Conservation (phyloP, 2,888 invertebrate genomes). For the Disparrhopalites patrizii region DNA sequence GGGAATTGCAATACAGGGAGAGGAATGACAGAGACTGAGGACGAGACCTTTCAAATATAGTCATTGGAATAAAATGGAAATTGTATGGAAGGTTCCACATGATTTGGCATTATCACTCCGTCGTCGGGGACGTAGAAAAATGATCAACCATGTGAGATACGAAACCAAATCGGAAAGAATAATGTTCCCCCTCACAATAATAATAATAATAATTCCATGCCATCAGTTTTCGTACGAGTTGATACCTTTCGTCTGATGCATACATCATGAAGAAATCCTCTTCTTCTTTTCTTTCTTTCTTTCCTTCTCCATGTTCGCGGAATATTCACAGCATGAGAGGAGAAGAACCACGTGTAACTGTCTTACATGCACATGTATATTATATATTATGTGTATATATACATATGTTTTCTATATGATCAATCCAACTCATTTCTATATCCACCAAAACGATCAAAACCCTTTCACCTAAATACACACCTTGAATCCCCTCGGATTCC, state of each 20-base stretch:
- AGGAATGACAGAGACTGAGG: neutral
- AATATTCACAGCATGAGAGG: too few relatives aligned
- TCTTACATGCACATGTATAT: too few relatives aligned
- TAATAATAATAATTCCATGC: conserved; percentile 1
- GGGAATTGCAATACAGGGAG: neutral
- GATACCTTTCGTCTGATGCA: neutral
- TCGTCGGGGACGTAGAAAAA: conserved; percentile 18
- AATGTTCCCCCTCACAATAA: neutral
- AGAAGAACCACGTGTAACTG: too few relatives aligned
- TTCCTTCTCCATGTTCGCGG: neutral
- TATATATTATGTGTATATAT: too few relatives aligned
- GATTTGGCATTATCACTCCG: conserved; percentile 21
- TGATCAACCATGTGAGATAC: conserved; percentile 9
- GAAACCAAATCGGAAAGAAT: neutral
- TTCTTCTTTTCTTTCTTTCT: neutral
- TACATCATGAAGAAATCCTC: too few relatives aligned
- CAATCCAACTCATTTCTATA: conserved; percentile 16
- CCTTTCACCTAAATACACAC: too few relatives aligned
- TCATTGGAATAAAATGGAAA: conserved; percentile 23
- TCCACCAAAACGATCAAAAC: too few relatives aligned
- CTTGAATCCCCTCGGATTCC: too few relatives aligned
- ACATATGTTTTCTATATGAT: too few relatives aligned
- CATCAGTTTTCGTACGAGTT: neutral
- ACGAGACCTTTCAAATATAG: conserved; percentile 22
- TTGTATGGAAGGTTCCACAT: conserved; percentile 24